phyloP scores from a whole-genome alignment of 2,797 vertebrate genomes.

The Acanthurus leucopareius region DNA sequence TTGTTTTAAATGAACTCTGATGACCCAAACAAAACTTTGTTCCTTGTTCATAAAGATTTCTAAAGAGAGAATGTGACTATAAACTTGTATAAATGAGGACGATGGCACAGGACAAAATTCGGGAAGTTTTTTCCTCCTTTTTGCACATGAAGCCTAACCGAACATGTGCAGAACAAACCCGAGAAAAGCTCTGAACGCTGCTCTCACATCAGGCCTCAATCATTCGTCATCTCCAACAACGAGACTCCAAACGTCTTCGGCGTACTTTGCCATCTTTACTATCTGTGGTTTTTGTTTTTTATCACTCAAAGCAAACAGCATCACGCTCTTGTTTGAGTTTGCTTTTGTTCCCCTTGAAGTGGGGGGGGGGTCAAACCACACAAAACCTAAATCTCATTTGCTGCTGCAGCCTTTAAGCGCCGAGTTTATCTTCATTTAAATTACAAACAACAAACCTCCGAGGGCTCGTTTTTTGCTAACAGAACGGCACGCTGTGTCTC shows the following conservation, averaged over 20 bases:
- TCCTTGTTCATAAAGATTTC: conserved; percentile 4
- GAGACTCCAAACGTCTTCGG: conserved; percentile 21
- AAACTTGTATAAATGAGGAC: too few relatives aligned
- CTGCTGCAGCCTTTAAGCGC: conserved; percentile 33
- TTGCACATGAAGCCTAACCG: neutral
- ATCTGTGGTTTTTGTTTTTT: conserved; percentile 14
- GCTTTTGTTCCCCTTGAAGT: conserved; percentile 48
- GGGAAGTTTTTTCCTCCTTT: conserved; percentile 24
- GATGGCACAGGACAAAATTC: too few relatives aligned
- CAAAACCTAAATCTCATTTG: conserved; percentile 27
- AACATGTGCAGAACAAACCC: conserved; percentile 48
- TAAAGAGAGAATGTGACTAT: neutral
- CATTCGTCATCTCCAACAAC: conserved; percentile 20
- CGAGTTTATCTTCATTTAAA: conserved; percentile 56
- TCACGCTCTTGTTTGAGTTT: conserved; percentile 26
- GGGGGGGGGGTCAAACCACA: conserved; percentile 46
- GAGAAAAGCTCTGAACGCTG: conserved; percentile 33
- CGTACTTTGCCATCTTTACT: conserved; percentile 17
- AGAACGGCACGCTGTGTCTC: conserved; percentile 44
- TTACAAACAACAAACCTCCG: conserved; percentile 51
- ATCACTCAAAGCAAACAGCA: conserved; percentile 45
- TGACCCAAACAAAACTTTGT: conserved; percentile 15
- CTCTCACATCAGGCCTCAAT: conserved; percentile 39
- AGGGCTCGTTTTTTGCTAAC: conserved; percentile 49
- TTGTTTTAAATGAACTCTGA: neutral